Conservation (phyloP, 2,888 invertebrate species). For the Timema podura region DNA sequence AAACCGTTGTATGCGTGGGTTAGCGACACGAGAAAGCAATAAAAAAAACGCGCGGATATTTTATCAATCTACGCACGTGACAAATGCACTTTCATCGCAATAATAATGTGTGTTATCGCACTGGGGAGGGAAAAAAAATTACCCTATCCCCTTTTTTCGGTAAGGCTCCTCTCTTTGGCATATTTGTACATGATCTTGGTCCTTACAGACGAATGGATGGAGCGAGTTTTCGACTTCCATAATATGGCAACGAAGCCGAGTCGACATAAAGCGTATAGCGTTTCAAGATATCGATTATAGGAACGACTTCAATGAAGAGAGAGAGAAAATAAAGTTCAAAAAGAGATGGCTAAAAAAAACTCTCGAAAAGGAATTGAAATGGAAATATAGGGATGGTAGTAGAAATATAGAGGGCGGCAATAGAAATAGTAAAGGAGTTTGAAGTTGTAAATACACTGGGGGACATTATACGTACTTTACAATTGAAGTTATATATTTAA, state of each 20-base stretch:
- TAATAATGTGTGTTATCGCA: background rate
- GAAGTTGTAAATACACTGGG: too few species aligned
- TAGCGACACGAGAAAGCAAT: too few species aligned
- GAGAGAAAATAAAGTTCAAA: slow-evolving; percentile 8
- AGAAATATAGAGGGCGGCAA: background rate
- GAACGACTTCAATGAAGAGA: background rate
- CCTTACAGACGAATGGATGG: too few species aligned
- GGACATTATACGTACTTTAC: too few species aligned
- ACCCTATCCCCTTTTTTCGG: too few species aligned
- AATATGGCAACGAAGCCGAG: too few species aligned
- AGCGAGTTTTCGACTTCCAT: too few species aligned
- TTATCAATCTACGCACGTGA: slow-evolving; percentile 11
- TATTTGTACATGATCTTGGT: too few species aligned
- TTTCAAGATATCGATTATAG: slow-evolving; percentile 15
- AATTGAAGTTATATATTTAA: too few species aligned
- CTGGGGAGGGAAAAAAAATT: too few species aligned
- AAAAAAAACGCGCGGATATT: background rate
- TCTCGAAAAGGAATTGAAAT: slow-evolving; percentile 15
- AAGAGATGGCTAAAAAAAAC: background rate
- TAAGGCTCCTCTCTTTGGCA: too few species aligned
- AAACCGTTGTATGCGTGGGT: too few species aligned
- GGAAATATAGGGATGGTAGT: slow-evolving; percentile 6
- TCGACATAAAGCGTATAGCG: slow-evolving; percentile 2
- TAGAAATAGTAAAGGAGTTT: slow-evolving; percentile 2
- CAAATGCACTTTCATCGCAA: slow-evolving; percentile 15